A percentile compares a stretch with the other conserved stretches of the same genome.
phyloP scores from a whole-genome alignment of 2,888 invertebrate genomes.

The Agrochola macilenta region DNA sequence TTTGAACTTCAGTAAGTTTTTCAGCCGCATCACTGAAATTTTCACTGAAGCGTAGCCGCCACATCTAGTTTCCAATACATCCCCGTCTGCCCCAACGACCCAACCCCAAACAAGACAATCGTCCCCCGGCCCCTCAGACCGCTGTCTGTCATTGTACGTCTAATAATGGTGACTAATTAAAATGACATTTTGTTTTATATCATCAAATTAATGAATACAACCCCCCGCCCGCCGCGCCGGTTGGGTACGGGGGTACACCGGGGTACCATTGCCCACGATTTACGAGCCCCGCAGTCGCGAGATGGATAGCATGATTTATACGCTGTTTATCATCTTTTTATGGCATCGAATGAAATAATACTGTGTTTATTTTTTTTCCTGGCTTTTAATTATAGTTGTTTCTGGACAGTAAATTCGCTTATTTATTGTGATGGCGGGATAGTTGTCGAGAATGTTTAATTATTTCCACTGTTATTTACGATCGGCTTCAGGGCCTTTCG shows the following conservation, averaged over 20 bases:
- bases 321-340: constrained; percentile 82
- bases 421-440: constrained; percentile 65
- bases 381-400: constrained; percentile 72
- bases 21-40: neutral
- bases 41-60: constrained; percentile 10
- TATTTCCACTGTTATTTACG: constrained; percentile 63
- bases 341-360: constrained; percentile 74
- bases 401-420: constrained; percentile 68
- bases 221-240: constrained; percentile 62
- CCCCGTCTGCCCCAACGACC: constrained; percentile 60
- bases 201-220: constrained; percentile 83
- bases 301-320: constrained; percentile 83
- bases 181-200: constrained; percentile 85
- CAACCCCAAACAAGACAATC: constrained; percentile 76
- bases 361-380: constrained; percentile 67
- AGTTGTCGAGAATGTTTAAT: constrained; percentile 66
- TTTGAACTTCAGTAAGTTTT: neutral
- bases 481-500: constrained; percentile 50
- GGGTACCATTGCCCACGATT: constrained; percentile 73
- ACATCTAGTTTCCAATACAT: constrained; percentile 47
- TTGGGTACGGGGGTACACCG: constrained; percentile 54
- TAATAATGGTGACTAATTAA: constrained; percentile 84
- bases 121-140: constrained; percentile 68
- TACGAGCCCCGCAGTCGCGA: constrained; percentile 69
- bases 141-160: constrained; percentile 79